Base-by-base conservation (phyloP, 2,113 vertebrate species). In the Hymenochirus boettgeri region DNA sequence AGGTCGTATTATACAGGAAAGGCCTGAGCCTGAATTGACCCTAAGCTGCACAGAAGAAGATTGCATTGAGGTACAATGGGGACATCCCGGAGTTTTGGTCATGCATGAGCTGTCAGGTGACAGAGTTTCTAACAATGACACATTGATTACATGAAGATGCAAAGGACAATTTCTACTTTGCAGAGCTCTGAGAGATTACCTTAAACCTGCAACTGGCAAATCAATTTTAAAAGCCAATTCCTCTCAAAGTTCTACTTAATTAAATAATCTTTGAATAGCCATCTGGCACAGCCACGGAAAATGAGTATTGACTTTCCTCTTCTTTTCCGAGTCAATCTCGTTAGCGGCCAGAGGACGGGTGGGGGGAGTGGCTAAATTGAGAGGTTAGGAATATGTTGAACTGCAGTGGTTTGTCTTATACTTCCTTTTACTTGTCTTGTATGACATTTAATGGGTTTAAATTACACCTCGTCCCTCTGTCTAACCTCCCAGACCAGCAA, bases 281-380 rank as follows among this genome's bases (percentile, higher is more conserved):
- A 53, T 69, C 57, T 53, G 47, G 18, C 46, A 22, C 24, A 31
- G 65, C 3, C 33, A 26, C 31, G 21, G 64, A 67, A 59, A 67
- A 58, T 67, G 55, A 67, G 65, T 59, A 67, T 67, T 45, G 65
- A 67, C 65, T 67, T 67, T 59, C 29, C 56, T 46, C 24, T 60
- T 13, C 0, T 18, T 51, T 62, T 62, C 60, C 19, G 56, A 59
- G 55, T 52, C 64, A 53, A 59, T 67, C 56, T 59, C 27, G 18
- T 67, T 53, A 67, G 65, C 42, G 15, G 24, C 37, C 33, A 37
- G 48, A 31, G 47, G 25, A 23, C 29, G 7, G 10, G 56, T 7
- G 46, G 31, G 7, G 25, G 47, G 21, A 42, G 10, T 18, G 11
- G 2, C 15, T 7, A 37, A 7, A 51, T 11, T 13, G 60, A 35